phyloP scores from a whole-genome alignment of 2,888 invertebrate species.

The Odontocerum albicorne region DNA sequence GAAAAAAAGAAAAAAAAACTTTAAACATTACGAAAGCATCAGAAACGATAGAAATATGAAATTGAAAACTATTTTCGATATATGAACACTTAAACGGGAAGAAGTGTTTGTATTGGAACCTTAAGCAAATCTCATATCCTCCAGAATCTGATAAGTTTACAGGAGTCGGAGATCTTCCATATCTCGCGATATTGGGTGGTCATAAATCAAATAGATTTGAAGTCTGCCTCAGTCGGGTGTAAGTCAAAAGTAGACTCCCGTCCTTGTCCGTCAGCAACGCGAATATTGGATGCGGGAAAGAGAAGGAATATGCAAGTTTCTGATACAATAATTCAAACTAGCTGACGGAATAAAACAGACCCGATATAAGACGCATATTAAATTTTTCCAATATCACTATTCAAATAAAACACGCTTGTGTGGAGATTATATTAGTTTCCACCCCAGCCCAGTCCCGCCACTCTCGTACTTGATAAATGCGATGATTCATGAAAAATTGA shows the following conservation, averaged over 20 bases:
- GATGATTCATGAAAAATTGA: no score
- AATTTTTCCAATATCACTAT: slow-evolving; percentile 32
- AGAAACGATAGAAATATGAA: no score
- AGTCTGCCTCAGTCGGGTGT: slow-evolving; percentile 11
- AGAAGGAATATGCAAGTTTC: slow-evolving; percentile 11
- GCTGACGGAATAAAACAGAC: slow-evolving; percentile 36
- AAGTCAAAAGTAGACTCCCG: not conserved
- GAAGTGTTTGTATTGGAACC: no score
- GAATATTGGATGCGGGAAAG: not conserved
- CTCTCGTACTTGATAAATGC: no score
- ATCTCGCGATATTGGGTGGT: slow-evolving; percentile 33
- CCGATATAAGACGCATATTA: slow-evolving; percentile 35
- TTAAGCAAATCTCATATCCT: not conserved
- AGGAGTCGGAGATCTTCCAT: slow-evolving; percentile 31
- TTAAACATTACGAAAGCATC: no score
- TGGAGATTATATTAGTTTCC: not conserved
- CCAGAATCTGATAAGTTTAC: slow-evolving; percentile 11
- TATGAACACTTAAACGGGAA: no score
- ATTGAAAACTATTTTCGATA: no score
- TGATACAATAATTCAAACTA: slow-evolving; percentile 34
- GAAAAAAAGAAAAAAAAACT: no score
- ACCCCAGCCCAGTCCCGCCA: no score
- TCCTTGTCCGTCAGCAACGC: not conserved
- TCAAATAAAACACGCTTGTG: slow-evolving; percentile 4
- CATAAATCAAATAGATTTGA: slow-evolving; percentile 36